These are phyloP conservation scores for Arvicanthis niloticus DNA, from an alignment of 2,113 vertebrate species.

Conservation along the genomic window DNA sequence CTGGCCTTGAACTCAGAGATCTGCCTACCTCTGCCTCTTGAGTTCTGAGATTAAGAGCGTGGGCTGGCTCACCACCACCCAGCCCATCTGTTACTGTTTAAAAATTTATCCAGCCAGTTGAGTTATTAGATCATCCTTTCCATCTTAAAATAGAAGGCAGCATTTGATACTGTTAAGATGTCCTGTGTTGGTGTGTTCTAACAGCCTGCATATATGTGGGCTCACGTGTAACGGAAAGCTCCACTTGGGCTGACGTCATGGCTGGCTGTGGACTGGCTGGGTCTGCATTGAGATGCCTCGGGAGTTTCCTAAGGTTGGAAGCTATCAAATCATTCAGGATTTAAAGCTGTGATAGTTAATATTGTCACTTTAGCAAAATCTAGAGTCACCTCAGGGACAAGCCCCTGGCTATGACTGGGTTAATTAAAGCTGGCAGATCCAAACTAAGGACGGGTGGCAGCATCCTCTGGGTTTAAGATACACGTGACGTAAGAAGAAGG, in stretches of 20 bases:
- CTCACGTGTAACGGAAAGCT: not conserved
- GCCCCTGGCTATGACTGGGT: not conserved
- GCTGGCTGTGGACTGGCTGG: not conserved
- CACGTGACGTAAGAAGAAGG: not conserved
- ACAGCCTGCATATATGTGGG: not conserved
- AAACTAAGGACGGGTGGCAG: not conserved
- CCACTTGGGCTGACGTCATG: fast-evolving
- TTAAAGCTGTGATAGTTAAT: not conserved
- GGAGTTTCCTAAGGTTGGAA: not conserved
- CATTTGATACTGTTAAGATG: no score
- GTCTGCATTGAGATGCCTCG: not conserved
- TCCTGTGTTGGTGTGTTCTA: not conserved
- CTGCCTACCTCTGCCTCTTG: not conserved
- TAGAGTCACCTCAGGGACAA: not conserved
- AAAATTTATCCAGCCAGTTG: not conserved
- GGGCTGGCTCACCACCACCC: not conserved
- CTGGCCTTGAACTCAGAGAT: not conserved
- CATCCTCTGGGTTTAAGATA: not conserved
- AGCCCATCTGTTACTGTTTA: not conserved
- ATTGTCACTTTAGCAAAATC: not conserved
- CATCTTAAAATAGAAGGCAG: not conserved
- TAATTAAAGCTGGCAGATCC: not conserved
- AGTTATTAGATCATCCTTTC: not conserved
- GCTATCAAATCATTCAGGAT: not conserved
- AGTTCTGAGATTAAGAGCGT: not conserved